Conservation (phyloP, 1,140 invertebrate genomes). For the Papilio glaucus region DNA sequence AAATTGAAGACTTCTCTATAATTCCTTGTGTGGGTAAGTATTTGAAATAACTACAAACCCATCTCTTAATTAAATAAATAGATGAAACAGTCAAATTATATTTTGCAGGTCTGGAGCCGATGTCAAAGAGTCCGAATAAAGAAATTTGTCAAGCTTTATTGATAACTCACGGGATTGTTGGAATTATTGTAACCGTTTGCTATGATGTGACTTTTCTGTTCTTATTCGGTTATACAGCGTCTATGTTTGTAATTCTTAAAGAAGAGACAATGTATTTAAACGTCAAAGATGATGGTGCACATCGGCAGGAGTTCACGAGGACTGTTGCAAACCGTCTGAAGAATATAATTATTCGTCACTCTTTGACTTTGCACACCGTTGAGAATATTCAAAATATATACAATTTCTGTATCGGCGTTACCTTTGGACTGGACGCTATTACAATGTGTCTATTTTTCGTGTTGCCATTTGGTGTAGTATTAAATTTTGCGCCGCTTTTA, state of each 20-base stretch:
- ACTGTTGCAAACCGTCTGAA: slow-evolving; percentile 39
- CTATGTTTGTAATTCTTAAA: slow-evolving; percentile 43
- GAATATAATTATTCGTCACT: slow-evolving; percentile 42
- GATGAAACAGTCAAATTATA: background rate
- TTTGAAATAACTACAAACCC: background rate
- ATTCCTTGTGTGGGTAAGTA: slow-evolving; percentile 41
- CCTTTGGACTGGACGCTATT: slow-evolving; percentile 46
- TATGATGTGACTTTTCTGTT: slow-evolving; percentile 44
- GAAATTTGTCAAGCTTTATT: slow-evolving; percentile 42
- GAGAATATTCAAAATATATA: slow-evolving; percentile 47
- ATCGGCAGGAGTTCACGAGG: background rate
- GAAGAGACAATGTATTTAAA: slow-evolving; percentile 42
- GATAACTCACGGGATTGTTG: slow-evolving; percentile 41
- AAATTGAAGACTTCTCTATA: slow-evolving; percentile 29
- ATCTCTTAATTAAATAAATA: background rate
- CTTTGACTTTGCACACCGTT: slow-evolving; percentile 43
- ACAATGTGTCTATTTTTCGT: slow-evolving; percentile 49
- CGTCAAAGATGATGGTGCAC: background rate
- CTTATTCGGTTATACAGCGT: slow-evolving; percentile 45
- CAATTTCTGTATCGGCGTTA: slow-evolving; percentile 44
- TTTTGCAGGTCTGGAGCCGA: slow-evolving; percentile 46
- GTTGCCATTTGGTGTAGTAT: slow-evolving; percentile 45
- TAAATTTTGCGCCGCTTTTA: slow-evolving; percentile 47
- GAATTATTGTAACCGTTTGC: slow-evolving; percentile 38
- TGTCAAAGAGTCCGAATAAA: slow-evolving; percentile 39